Base-by-base conservation (phyloP, 2,113 vertebrate genomes). In the Perca schrenkii region DNA sequence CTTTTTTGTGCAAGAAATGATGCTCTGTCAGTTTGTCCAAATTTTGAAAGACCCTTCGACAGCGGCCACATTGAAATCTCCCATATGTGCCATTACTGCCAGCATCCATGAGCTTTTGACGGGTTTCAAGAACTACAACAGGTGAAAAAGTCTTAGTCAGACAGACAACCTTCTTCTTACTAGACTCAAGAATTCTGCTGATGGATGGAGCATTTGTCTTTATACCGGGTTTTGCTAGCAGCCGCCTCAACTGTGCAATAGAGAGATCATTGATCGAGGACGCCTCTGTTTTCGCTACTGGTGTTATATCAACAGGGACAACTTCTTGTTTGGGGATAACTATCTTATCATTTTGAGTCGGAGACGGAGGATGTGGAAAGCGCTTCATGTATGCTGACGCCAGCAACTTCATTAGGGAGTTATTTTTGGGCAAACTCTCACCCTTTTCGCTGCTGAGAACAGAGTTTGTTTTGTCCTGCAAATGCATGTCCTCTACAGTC, bases 91-190 rank as follows among this genome's bases (percentile, higher is more conserved):
- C 88, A n/a, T 90, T 91, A 17, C 62, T 78, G 36, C 61, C 36
- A 22, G 89, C 60, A 83, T 92, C 91, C 79, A 90, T 60, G 13
- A 96, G 92, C 82, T 93, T 96, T 56, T 96, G 95, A 47, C 94
- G 94, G 0, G 95, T 95, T 86, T 95, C 95, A 15, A 96, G 94
- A 57, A 93, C 89, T 36, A 96, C 95, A 57, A 96, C 94, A n/a
- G 95, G 95, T 8, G 92, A 95, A n/a, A 95, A 91, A 56, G 88
- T 89, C 86, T 93, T 94, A 6, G 92, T 95, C 31, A 95, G 82
- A 49, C 90, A 93, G 14, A 95, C 89, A 60, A 94, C 87, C 34
- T 56, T 90, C 53, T 91, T 92, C 57, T 65, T 95, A 81, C 89
- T 92, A 15, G 77, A 89, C 56, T 91, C 89, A n/a, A 94, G 76